phyloP scores from a whole-genome alignment of 1,140 invertebrate genomes.

The Lucilia sericata region DNA sequence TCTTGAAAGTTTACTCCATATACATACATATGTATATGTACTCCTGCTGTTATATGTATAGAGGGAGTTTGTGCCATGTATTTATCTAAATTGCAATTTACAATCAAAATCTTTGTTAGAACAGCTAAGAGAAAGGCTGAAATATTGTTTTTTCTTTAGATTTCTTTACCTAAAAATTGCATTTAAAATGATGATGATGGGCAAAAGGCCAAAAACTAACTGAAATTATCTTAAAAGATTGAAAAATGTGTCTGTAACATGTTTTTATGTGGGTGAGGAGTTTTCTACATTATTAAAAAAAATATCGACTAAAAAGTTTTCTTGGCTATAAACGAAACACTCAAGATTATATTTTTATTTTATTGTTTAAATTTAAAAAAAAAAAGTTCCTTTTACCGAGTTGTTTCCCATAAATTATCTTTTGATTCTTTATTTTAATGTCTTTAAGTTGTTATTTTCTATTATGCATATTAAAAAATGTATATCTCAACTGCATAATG shows the following conservation, averaged over 20 bases:
- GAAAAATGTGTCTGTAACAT: conserved; percentile 38
- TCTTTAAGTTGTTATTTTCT: not conserved
- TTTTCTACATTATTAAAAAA: conserved; percentile 45
- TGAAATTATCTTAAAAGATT: not conserved
- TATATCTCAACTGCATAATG: not conserved
- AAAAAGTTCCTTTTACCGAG: not conserved
- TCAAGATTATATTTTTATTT: not conserved
- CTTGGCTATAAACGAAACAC: not conserved
- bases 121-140: not conserved
- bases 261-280: conserved; percentile 37
- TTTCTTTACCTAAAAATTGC: conserved; percentile 32
- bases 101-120: conserved; percentile 30
- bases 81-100: conserved; percentile 44
- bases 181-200: conserved; percentile 47
- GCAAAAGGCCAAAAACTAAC: conserved; percentile 54
- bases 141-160: not conserved
- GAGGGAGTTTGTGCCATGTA: not conserved
- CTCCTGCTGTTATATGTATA: not conserved
- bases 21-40: too few relatives aligned
- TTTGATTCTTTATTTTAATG: not conserved
- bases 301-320: not conserved
- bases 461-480: not conserved
- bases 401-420: not conserved
- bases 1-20: not conserved
- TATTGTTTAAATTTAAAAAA: not conserved